Base-by-base conservation (phyloP, 2,113 vertebrate species). In the Lipotes vexillifer region DNA sequence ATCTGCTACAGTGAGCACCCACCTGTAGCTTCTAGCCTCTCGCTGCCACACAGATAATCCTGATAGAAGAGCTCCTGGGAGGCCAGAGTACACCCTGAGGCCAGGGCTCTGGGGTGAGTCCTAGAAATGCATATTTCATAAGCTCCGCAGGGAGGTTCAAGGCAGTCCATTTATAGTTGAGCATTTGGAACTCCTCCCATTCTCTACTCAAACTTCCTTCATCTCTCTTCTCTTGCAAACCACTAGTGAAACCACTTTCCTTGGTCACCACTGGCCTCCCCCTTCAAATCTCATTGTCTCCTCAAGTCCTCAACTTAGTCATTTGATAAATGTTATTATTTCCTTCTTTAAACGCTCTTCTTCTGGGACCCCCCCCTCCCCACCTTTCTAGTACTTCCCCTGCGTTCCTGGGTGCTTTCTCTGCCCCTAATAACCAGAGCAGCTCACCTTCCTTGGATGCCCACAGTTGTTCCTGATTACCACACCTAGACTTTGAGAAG, bases 341-440 rank as follows among this genome's bases (percentile, higher is more conserved):
- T 93, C 72, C 52, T 82, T 90, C 84, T 74, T 71, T 52, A 96
- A 93, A 85, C 61, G 55, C 7, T 87, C 52, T 88, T 84, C 91
- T 84, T 94, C 78, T 85, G 25, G 31, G n/a, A 20, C 14, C 36
- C 27, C 36, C 27, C 33, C 13, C 6, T 38, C 29, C 12, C 31
- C 20, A 23, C 41, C 75, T 44, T 88, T 31, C 61, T 61, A 5
- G 23, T n/a, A 25, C 41, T 86, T 88, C 59, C 44, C 52, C 46
- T 80, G 49, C 25, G 38, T 94, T 95, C 52, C 29, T 59, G n/a
- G 75, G 15, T 78, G 41, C 55, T 93, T 13, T 78, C 52, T 81
- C 85, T 85, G 44, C 29, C 36, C 38, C n/a, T 55, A 36, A 68
- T 38, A 90, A 86, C 78, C 38, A 95, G 15, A 93, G 82, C 27